Conservation (phyloP, 2,888 invertebrate species). For the Troilus luridus region DNA sequence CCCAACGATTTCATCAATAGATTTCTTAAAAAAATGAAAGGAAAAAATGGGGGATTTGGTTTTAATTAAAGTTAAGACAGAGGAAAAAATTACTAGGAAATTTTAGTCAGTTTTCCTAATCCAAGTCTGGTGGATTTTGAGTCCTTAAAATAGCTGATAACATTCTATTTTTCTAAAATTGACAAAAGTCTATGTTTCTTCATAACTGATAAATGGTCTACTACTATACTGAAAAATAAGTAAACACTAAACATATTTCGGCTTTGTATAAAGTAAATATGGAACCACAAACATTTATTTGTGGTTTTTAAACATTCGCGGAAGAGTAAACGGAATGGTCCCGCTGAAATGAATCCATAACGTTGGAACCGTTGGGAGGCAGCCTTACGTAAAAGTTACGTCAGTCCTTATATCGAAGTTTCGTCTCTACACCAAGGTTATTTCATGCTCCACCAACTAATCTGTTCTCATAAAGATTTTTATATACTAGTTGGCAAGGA, state of each 20-base stretch:
- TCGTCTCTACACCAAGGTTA: conserved; percentile 45
- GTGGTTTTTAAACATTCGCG: neutral
- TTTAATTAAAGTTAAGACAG: neutral
- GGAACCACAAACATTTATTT: neutral
- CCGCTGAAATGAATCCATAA: neutral
- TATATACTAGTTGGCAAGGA: neutral
- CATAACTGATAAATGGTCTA: neutral
- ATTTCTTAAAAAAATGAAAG: neutral
- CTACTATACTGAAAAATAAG: neutral
- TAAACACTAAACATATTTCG: neutral
- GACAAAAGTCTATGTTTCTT: neutral
- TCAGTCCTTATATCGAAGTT: conserved; percentile 6
- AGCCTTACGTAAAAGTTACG: conserved; percentile 41
- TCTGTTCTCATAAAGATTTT: neutral
- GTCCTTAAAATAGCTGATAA: neutral
- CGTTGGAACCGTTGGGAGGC: conserved; percentile 4
- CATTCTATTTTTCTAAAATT: neutral
- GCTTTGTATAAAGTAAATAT: neutral
- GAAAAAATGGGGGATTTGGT: neutral
- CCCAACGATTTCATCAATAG: neutral
- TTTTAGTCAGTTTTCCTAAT: neutral
- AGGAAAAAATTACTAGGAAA: conserved; percentile 7
- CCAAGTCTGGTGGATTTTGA: neutral
- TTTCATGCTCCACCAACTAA: neutral
- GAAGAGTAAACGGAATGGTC: neutral